Conservation (phyloP, 1,140 invertebrate species). For the Lepidostoma basale region DNA sequence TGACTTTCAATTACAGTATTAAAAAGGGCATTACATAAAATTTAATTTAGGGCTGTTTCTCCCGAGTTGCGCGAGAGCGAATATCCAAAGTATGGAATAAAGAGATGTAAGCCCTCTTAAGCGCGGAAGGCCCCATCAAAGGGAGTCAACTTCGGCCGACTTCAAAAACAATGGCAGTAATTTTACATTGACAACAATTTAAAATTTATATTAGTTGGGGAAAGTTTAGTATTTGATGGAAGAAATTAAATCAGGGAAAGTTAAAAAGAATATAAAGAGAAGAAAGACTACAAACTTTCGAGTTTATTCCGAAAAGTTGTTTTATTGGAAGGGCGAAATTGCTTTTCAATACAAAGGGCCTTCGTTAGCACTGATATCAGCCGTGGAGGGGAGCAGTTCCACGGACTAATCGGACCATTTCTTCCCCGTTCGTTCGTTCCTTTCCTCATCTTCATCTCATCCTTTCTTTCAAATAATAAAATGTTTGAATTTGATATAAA, state of each 20-base stretch:
- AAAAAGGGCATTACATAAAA: too few species aligned
- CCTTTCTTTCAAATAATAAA: too few species aligned
- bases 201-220: constrained; percentile 22
- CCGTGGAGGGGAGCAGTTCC: constrained; percentile 2
- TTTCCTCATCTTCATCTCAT: too few species aligned
- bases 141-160: not conserved
- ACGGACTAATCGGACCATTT: not conserved
- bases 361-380: constrained; percentile 21
- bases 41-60: too few species aligned
- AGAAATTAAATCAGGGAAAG: constrained; percentile 25
- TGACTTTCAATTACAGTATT: too few species aligned
- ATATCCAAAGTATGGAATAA: too few species aligned
- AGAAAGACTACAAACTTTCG: constrained; percentile 17
- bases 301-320: constrained; percentile 24
- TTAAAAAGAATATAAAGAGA: constrained; percentile 27
- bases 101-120: too few species aligned
- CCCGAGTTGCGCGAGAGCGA: too few species aligned
- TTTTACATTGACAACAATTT: constrained; percentile 27
- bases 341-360: constrained; percentile 26
- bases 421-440: too few species aligned
- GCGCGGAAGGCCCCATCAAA: not conserved
- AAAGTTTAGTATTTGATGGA: constrained; percentile 24
- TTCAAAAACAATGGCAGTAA: constrained; percentile 14
- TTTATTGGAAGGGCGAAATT: constrained; percentile 24
- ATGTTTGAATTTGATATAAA: too few species aligned